A percentile compares a stretch with the other conserved stretches of the same genome.
These are phyloP conservation scores for Ochlodes sylvanus DNA, from an alignment of 2,888 invertebrate genomes.

Conservation along the genomic window DNA sequence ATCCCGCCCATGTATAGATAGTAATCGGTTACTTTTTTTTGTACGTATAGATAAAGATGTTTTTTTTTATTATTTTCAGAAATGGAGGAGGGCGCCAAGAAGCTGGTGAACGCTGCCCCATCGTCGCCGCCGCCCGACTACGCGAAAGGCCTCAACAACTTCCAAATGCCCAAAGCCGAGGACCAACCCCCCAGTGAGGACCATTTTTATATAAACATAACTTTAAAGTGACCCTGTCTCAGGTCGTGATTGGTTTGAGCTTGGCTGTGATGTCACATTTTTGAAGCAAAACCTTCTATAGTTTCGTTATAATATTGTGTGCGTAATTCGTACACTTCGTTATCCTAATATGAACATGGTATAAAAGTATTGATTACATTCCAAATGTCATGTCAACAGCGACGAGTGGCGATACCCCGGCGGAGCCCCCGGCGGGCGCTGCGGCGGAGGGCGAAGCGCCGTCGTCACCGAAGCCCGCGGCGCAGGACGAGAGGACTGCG, in stretches of 20 bases:
- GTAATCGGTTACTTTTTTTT: too few species aligned
- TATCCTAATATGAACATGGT: too few species aligned
- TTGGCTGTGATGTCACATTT: too few species aligned
- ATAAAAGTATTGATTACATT: too few species aligned
- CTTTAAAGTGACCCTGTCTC: too few species aligned
- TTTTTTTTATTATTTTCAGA: slow-evolving; percentile 50
- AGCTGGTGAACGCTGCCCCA: slow-evolving; percentile 64
- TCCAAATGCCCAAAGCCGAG: slow-evolving; percentile 65
- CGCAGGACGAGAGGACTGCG: slow-evolving; percentile 8
- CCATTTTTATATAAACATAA: not conserved
- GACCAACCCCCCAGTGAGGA: slow-evolving; percentile 57
- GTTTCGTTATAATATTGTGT: too few species aligned
- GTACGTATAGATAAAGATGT: too few species aligned
- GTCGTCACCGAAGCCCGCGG: slow-evolving; percentile 34
- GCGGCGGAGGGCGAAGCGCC: slow-evolving; percentile 40
- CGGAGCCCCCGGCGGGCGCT: slow-evolving; percentile 37
- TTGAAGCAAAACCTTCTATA: too few species aligned
- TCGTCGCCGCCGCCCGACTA: slow-evolving; percentile 72
- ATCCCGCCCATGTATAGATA: too few species aligned
- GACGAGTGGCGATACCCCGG: slow-evolving; percentile 39
- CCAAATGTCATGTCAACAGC: not conserved
- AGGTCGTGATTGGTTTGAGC: too few species aligned
- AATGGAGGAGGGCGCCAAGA: slow-evolving; percentile 78
- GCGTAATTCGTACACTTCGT: too few species aligned
- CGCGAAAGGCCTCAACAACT: slow-evolving; percentile 68